Percentiles rank a stretch among this genome's conserved stretches.
Conservation (phyloP, 2,797 vertebrate species). For the Hozukius guyotensis region DNA sequence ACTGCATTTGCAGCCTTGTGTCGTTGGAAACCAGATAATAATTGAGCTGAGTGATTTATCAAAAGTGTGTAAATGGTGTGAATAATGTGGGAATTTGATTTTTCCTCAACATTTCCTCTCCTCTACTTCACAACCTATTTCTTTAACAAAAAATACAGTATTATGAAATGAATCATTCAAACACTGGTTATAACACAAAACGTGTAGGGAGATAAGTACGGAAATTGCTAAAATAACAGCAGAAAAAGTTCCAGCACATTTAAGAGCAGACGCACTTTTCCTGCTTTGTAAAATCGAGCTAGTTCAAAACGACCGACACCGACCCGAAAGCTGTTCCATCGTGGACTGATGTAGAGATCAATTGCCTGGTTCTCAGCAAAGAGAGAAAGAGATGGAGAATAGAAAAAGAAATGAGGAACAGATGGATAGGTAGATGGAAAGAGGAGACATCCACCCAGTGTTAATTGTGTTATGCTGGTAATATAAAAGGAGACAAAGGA, state of each 20-base stretch:
- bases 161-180: neutral
- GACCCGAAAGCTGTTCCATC: slow-evolving; percentile 16
- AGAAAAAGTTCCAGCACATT: neutral
- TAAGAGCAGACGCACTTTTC: neutral
- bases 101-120: neutral
- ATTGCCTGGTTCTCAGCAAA: slow-evolving; percentile 14
- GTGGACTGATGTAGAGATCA: slow-evolving; percentile 37
- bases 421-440: slow-evolving; percentile 13
- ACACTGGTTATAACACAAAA: neutral
- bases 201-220: neutral
- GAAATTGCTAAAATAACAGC: neutral
- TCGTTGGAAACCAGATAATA: neutral
- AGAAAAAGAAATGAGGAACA: slow-evolving; percentile 22
- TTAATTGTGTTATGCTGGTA: neutral
- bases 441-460: neutral
- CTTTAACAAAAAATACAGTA: neutral
- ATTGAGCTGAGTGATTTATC: neutral
- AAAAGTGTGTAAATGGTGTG: neutral
- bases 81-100: neutral
- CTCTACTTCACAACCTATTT: neutral
- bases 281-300: slow-evolving; percentile 22
- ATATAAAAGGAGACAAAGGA: neutral
- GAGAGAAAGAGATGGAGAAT: slow-evolving; percentile 13
- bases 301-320: slow-evolving; percentile 16
- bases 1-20: neutral